Percentiles rank a stretch among this genome's conserved stretches.
Evolutionary conservation across 2,113 vertebrate species (phyloP).

Genomic region (Pristiophorus japonicus): DNA sequence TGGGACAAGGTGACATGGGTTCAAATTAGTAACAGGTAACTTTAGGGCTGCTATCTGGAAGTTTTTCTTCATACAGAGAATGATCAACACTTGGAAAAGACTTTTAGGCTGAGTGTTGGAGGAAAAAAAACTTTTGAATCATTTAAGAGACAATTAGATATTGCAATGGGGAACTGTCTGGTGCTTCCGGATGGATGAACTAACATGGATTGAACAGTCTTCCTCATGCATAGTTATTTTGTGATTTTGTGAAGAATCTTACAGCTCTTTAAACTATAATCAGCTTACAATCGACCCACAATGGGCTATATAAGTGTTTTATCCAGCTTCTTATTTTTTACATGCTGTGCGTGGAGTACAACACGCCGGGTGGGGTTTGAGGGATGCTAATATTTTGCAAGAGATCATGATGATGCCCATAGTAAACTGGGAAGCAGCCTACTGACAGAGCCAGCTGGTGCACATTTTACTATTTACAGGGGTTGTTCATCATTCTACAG

Average conservation of each 20-base stretch:
- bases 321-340: constrained; percentile 27
- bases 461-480: not conserved
- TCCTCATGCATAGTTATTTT: constrained; percentile 15
- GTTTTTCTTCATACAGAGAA: not conserved
- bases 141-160: not conserved
- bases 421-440: not conserved
- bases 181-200: not conserved
- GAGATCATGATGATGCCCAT: not conserved
- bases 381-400: not conserved
- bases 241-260: constrained; percentile 12
- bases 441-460: constrained; percentile 25
- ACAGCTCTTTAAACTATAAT: constrained; percentile 28
- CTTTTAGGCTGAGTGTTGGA: not conserved
- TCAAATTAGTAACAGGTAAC: not conserved
- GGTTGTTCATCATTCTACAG: constrained; percentile 2
- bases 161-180: not conserved
- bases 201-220: constrained; percentile 18
- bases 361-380: not conserved
- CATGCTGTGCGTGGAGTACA: not conserved
- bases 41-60: not conserved
- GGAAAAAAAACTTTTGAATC: not conserved
- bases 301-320: not conserved
- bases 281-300: constrained; percentile 11
- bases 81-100: not conserved
- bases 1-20: not conserved